Percentiles rank a stretch among this genome's conserved stretches.
These are phyloP conservation scores for Xiphorhynchus erythropygius DNA, from an alignment of 2,797 vertebrate genomes.

Conservation along the genomic window DNA sequence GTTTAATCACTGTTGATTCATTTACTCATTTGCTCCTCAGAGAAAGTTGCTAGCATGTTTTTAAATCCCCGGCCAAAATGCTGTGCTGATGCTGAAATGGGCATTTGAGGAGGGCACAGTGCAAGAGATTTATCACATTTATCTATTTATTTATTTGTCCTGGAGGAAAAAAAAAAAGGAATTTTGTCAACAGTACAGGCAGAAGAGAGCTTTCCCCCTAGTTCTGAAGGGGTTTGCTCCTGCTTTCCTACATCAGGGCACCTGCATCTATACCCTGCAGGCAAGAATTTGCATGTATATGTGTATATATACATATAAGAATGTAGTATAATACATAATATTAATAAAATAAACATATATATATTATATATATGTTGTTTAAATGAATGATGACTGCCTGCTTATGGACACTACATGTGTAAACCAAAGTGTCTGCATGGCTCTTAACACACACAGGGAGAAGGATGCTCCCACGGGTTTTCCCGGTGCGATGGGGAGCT, in stretches of 20 bases:
- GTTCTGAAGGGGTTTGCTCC: neutral
- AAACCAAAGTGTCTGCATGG: accelerated
- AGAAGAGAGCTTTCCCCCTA: neutral
- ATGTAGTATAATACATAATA: accelerated
- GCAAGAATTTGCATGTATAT: accelerated
- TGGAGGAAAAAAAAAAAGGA: neutral
- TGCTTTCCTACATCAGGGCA: neutral
- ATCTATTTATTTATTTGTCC: accelerated
- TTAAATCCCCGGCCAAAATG: conserved; percentile 4
- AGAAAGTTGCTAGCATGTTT: conserved; percentile 75
- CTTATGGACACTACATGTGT: accelerated
- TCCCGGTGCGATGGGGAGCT: accelerated
- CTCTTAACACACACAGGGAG: accelerated
- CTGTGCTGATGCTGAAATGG: neutral
- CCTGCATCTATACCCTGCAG: neutral
- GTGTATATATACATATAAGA: no score
- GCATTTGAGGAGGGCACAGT: neutral
- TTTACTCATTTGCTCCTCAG: conserved; percentile 73
- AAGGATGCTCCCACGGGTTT: neutral
- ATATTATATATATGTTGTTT: accelerated
- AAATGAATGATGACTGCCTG: accelerated
- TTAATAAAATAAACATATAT: accelerated
- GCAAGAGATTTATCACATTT: neutral
- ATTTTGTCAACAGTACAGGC: neutral
- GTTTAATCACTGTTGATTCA: conserved; percentile 80